A percentile compares a stretch with the other conserved stretches of the same genome.
phyloP scores from a whole-genome alignment of 2,113 vertebrate genomes.

The Neotoma lepida region DNA sequence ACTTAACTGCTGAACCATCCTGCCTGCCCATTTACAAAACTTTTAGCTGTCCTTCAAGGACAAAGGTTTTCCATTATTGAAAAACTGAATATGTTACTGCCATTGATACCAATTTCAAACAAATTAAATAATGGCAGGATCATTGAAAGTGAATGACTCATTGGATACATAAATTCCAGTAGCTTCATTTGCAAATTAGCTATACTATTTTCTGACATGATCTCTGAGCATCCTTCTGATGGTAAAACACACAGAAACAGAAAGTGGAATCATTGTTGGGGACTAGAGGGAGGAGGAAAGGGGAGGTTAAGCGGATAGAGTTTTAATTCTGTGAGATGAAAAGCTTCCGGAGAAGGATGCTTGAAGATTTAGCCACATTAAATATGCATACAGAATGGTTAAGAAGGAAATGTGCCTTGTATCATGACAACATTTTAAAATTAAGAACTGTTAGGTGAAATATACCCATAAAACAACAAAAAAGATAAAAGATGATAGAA shows the following conservation, averaged over 20 bases:
- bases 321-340: background rate
- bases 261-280: background rate
- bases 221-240: conserved; percentile 3
- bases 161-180: background rate
- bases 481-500: conserved; percentile 16
- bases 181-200: conserved; percentile 23
- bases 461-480: conserved; percentile 27
- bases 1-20: background rate
- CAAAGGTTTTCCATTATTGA: background rate
- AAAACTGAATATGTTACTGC: conserved; percentile 10
- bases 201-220: background rate
- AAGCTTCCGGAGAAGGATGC: background rate
- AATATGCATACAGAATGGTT: background rate
- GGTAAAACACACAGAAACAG: background rate
- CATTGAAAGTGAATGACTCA: background rate
- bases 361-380: background rate
- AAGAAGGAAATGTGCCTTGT: background rate
- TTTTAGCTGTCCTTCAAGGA: conserved; percentile 15
- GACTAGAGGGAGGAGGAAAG: background rate
- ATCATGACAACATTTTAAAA: background rate
- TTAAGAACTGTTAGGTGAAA: conserved; percentile 21
- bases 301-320: background rate
- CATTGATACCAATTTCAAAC: background rate
- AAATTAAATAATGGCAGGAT: conserved; percentile 37
- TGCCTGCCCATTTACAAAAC: background rate